Evolutionary conservation across 2,888 invertebrate genomes (phyloP), one percentile per base, ranked within the genome.

Genomic region (Plemyria rubiginata): DNA sequence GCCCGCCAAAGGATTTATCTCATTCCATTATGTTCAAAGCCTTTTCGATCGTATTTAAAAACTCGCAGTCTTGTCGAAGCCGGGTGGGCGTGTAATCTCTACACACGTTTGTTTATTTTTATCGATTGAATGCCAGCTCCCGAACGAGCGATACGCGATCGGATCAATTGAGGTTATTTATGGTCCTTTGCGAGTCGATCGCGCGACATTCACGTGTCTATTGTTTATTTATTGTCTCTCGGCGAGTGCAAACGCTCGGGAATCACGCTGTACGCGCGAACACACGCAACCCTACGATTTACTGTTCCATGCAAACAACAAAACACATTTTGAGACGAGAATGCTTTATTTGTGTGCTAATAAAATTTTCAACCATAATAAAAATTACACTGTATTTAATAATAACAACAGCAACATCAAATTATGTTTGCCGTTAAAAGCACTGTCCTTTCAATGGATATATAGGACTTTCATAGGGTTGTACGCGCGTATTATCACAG

Each of bases 1-100:
- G 77, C 80, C 79, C 78, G 73, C 71, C 73, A 71, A 72, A 74
- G 77, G 78, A 76, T 81, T 80, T 78, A 70, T 71, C 70, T 72
- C 70, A 78, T 78, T 75, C 71, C 66, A 70, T 65, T 73, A 73
- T 63, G 69, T 74, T 76, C 72, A 76, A 75, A 78, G 73, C 72
- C 75, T 74, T 72, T 73, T 62, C 48, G 51, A 50, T 54, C 50
- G 54, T 40, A 53, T 62, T 73, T 65, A 67, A 73, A 73, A 70
- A 72, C 67, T 65, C 62, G 63, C 62, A 61, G 68, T 67, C 62
- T 70, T 68, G 68, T 67, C 65, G 57, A 60, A 61, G 60, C 46
- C 69, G 62, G 67, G 64, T 65, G 66, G 52, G 66, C 69, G 64
- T 70, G 72, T 74, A 77, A 77, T 78, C 74, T 78, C 72, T 70